Base-by-base conservation (phyloP, 35 echinoderm and acorn worm species). In the Chiridota heheva region DNA sequence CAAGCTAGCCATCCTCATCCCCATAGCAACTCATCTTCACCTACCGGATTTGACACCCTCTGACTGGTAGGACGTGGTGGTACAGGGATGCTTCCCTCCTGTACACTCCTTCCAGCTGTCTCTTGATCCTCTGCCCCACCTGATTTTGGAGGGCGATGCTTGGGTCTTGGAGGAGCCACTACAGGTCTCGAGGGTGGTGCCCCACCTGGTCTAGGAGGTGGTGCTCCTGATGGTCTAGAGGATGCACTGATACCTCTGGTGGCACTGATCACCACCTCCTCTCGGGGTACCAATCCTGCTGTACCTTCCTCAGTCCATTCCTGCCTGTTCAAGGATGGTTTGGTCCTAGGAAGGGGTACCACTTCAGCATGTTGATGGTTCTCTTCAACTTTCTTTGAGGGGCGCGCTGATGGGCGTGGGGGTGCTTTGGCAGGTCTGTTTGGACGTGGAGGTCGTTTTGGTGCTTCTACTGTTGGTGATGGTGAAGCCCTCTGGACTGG, bases 401-500 rank as follows among this genome's bases (percentile, higher is more conserved):
- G 70, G 47, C 70, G 26, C 30, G 47, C 56, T 20, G 72, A 56
- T 12, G 84, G 84, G 27, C 84, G 63, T 12, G 84, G 40, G 13
- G 84, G 72, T 4, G 84, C 55, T 44, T 87, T 87, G 5, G 78
- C 40, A 6, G 69, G 87, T 12, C 79, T 44, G 20, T 22, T 72
- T 42, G 77, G 86, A 4, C 77, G 67, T 35, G 86, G 78, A 20
- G 86, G 86, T 47, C 67, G 55, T 55, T 81, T 29, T 44, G 86
- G 68, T 5, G 5, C 38, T 30, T 68, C 38, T 1, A 36, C 77
- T 7, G 79, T 55, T 42, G 57, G 71, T 18, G 58, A 62, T 16
- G 38, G 78, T 57, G 25, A 69, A 42, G 4, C 69, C 67, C 36
- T 30, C 57, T 30, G 56, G 30, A 16, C 75, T 51, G 87, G 87